Base-by-base conservation (phyloP, 2,888 invertebrate genomes). In the Andrena praecox region DNA sequence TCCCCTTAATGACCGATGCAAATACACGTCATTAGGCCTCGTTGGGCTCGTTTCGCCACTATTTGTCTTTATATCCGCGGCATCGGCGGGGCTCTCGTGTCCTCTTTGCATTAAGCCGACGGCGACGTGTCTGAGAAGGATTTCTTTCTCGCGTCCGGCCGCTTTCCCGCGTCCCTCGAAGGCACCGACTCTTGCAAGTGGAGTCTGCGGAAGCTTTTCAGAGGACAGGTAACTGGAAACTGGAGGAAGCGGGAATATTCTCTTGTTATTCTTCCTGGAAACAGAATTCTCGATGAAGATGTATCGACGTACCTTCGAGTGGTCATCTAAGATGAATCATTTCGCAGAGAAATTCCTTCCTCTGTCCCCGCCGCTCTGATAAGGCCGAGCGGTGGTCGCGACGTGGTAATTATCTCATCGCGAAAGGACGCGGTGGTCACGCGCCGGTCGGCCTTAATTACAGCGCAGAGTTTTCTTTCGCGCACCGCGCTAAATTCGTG, bases 1-100 rank as follows among this genome's bases (percentile, higher is more conserved):
- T 76, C 66, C 60, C 83, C 85, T 90, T 90, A 89, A 90, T 89
- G 90, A 86, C 86, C 80, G 80, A 89, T 91, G 89, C 89, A 91
- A 91, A 91, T 90, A 84, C 77, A 71, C 82, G 82, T 89, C 85
- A 88, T 91, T 91, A 90, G 88, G 81, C 81, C 88, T 91, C 82
- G 87, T 91, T 91, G 91, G 86, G 89, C 87, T 90, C 89, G 85
- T 91, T 89, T 88, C 77, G 80, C 83, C 70, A 85, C 85, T 88
- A 87, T 91, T 91, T 87, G 90, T 89, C 87, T 91, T 91, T 89
- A 91, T 90, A 86, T 87, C 84, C 78, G 70, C 70, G 66, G 68
- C 77, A 79, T 84, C 79, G 69, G 42, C 50, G 48, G 35, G 31
- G 35, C 42, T 10, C 27, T 35, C n/a, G 67, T 35, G 52, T 77